A percentile compares a stretch with the other conserved stretches of the same genome.
Evolutionary conservation across 2,888 invertebrate genomes (phyloP).

Genomic region (Melolontha melolontha): DNA sequence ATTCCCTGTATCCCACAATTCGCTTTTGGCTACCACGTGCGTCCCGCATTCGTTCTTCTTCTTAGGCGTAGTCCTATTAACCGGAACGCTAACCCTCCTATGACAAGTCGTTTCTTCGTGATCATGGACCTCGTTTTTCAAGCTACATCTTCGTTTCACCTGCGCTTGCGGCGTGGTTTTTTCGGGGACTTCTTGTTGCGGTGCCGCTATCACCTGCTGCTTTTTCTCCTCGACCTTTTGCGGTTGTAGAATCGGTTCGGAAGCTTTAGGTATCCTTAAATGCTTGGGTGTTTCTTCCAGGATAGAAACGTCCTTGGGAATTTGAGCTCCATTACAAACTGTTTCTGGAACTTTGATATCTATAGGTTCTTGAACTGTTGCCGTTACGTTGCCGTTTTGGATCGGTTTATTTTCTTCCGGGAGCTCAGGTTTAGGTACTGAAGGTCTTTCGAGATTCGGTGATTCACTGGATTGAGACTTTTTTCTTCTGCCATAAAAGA

Average conservation of each 20-base stretch:
- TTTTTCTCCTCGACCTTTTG: slow-evolving; percentile 26
- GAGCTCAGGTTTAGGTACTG: slow-evolving; percentile 44
- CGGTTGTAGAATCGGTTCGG: slow-evolving; percentile 19
- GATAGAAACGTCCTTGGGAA: slow-evolving; percentile 18
- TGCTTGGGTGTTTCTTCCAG: slow-evolving; percentile 26
- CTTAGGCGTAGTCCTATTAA: slow-evolving; percentile 62
- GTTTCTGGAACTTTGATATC: slow-evolving; percentile 37
- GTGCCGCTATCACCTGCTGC: background rate
- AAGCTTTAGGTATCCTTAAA: slow-evolving; percentile 5
- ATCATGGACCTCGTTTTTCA: slow-evolving; percentile 45
- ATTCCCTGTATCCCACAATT: slow-evolving; percentile 65
- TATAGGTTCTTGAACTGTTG: slow-evolving; percentile 40
- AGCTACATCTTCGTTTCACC: slow-evolving; percentile 44
- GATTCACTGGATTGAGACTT: slow-evolving; percentile 40
- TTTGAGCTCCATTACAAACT: slow-evolving; percentile 36
- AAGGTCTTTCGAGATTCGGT: slow-evolving; percentile 32
- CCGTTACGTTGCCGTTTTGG: slow-evolving; percentile 50
- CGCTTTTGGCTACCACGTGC: slow-evolving; percentile 65
- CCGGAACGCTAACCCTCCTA: slow-evolving; percentile 59
- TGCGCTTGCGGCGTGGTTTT: slow-evolving; percentile 16
- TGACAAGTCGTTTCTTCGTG: slow-evolving; percentile 49
- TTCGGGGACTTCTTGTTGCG: slow-evolving; percentile 32
- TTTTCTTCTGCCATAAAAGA: slow-evolving; percentile 36
- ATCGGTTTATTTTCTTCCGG: slow-evolving; percentile 45
- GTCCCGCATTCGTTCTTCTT: slow-evolving; percentile 66